A percentile compares a stretch with the other conserved stretches of the same genome.
phyloP scores from a whole-genome alignment of 2,113 vertebrate genomes.

The Desmodus rotundus region DNA sequence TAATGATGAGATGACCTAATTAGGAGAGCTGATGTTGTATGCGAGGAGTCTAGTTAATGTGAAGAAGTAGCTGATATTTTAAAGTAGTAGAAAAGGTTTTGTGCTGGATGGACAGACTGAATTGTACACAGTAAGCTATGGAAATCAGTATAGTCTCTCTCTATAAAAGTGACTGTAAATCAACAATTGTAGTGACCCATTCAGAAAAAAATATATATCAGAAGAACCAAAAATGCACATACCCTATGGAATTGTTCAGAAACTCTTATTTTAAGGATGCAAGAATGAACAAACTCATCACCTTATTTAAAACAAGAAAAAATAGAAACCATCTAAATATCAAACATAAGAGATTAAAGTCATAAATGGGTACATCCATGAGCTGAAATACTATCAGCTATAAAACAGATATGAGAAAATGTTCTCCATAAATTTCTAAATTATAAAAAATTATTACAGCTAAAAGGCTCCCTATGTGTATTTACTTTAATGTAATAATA shows the following conservation, averaged over 20 bases:
- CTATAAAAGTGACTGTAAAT: not conserved
- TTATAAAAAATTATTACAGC: not conserved
- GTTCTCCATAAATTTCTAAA: not conserved
- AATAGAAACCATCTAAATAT: conserved; percentile 13
- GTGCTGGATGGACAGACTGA: not conserved
- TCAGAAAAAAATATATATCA: not conserved
- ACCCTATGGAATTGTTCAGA: not conserved
- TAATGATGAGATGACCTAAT: not conserved
- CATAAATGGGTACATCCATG: not conserved
- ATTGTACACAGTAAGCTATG: not conserved
- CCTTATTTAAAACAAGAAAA: conserved; percentile 23
- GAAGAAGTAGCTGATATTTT: not conserved
- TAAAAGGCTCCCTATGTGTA: not conserved
- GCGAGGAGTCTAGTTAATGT: not conserved
- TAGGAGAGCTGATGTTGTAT: not conserved
- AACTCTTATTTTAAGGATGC: conserved; percentile 7
- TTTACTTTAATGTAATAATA: not conserved
- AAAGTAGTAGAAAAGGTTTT: not conserved
- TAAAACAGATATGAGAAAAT: not conserved
- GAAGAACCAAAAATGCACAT: not conserved
- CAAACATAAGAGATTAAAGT: not conserved
- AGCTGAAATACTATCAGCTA: not conserved
- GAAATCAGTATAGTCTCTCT: not conserved
- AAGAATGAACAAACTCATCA: not conserved
- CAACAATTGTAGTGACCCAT: not conserved